phyloP scores from a whole-genome alignment of 2,797 vertebrate genomes.

The Takifugu ocellatus region DNA sequence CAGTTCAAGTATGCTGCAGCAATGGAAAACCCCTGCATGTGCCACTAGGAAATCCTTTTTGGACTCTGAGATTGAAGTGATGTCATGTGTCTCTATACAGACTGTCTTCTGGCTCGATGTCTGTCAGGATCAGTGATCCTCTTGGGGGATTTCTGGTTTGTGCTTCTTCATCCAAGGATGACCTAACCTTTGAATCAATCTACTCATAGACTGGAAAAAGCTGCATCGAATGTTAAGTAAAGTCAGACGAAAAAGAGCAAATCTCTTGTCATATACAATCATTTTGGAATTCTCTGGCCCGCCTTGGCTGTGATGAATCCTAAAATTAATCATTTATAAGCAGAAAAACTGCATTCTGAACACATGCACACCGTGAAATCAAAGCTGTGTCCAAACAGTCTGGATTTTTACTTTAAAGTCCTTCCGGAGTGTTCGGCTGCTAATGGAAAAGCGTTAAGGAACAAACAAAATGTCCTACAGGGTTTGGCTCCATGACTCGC shows the following conservation, averaged over 20 bases:
- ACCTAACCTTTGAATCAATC: slow-evolving; percentile 49
- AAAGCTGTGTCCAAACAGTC: slow-evolving; percentile 29
- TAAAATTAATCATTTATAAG: slow-evolving; percentile 16
- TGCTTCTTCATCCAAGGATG: slow-evolving; percentile 47
- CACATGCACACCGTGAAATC: background rate
- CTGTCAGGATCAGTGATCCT: slow-evolving; percentile 28
- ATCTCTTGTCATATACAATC: slow-evolving; percentile 30
- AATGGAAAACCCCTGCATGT: slow-evolving; percentile 14
- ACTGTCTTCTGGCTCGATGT: slow-evolving; percentile 18
- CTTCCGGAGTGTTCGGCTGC: slow-evolving; percentile 23
- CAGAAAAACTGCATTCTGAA: slow-evolving; percentile 25
- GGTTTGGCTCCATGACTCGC: slow-evolving; percentile 16
- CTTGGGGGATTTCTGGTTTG: slow-evolving; percentile 42
- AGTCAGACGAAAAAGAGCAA: slow-evolving; percentile 26
- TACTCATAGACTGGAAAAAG: slow-evolving; percentile 47
- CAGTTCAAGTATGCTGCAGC: slow-evolving; percentile 1
- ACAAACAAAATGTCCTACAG: slow-evolving; percentile 15
- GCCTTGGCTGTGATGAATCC: slow-evolving; percentile 28
- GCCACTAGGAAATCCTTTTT: slow-evolving; percentile 13
- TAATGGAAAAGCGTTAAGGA: slow-evolving; percentile 27
- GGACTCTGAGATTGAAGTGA: slow-evolving; percentile 19
- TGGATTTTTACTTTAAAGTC: slow-evolving; percentile 26
- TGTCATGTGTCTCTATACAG: slow-evolving; percentile 42
- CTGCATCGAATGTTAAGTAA: slow-evolving; percentile 22
- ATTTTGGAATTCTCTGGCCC: slow-evolving; percentile 40